A percentile compares a stretch with the other conserved stretches of the same genome.
Conservation (phyloP, 2,797 vertebrate genomes). For the Natrix natrix region DNA sequence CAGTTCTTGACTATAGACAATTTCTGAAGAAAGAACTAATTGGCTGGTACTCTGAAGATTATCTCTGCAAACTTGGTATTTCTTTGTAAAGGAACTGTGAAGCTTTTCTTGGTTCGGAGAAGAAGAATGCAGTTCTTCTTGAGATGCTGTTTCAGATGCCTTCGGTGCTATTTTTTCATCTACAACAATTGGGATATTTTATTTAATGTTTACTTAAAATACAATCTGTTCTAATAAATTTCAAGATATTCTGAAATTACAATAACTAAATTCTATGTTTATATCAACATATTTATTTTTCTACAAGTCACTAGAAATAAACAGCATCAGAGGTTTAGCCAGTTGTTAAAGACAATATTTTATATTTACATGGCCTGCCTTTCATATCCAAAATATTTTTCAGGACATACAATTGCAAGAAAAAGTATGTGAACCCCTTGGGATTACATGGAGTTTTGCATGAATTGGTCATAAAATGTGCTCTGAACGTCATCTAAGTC, state of each 20-base stretch:
- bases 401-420: neutral
- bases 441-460: too few species aligned
- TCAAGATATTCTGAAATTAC: neutral
- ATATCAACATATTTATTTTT: neutral
- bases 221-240: neutral
- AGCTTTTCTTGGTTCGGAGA: slow-evolving; percentile 83
- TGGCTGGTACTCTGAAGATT: slow-evolving; percentile 92
- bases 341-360: neutral
- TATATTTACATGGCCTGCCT: neutral
- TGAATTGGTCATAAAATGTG: too few species aligned
- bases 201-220: neutral
- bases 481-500: too few species aligned
- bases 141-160: slow-evolving; percentile 51
- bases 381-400: neutral
- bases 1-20: slow-evolving; percentile 88
- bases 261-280: neutral
- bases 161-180: slow-evolving; percentile 64
- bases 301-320: neutral
- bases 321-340: neutral
- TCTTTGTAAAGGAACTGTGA: slow-evolving; percentile 75
- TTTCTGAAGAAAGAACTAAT: slow-evolving; percentile 82
- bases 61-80: slow-evolving; percentile 81
- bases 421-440: too few species aligned
- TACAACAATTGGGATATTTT: slow-evolving; percentile 47
- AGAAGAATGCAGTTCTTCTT: slow-evolving; percentile 64